A percentile compares a stretch with the other conserved stretches of the same genome.
phyloP scores from a whole-genome alignment of 2,113 vertebrate species.

The Erythrolamprus reginae region DNA sequence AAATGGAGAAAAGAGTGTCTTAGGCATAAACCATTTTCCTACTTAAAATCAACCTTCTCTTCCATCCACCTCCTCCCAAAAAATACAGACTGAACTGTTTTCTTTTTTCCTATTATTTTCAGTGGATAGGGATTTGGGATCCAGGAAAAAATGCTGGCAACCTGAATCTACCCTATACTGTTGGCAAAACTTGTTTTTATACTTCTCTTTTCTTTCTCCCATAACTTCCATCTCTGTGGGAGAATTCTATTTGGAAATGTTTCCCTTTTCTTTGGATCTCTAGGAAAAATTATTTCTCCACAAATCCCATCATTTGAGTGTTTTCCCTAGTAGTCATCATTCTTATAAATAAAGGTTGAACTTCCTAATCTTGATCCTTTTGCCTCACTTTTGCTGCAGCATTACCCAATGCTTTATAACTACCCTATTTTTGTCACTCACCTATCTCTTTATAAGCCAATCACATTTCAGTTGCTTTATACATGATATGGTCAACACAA shows the following conservation, averaged over 20 bases:
- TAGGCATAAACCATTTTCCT: neutral
- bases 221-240: neutral
- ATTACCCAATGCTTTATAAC: neutral
- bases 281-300: neutral
- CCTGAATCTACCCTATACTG: neutral
- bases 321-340: neutral
- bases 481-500: neutral
- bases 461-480: neutral
- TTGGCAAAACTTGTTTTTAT: neutral
- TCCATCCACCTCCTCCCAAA: neutral
- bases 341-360: neutral
- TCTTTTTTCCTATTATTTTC: neutral
- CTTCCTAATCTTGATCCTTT: neutral
- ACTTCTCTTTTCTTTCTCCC: neutral
- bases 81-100: neutral
- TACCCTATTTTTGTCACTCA: neutral
- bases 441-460: neutral
- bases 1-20: neutral
- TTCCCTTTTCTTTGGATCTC: neutral
- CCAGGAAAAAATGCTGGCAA: neutral
- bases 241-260: neutral
- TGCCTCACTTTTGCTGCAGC: neutral
- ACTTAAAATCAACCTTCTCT: neutral
- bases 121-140: neutral
- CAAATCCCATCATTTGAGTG: neutral